phyloP scores from a whole-genome alignment of 2,797 vertebrate genomes.

The Catharus ustulatus region DNA sequence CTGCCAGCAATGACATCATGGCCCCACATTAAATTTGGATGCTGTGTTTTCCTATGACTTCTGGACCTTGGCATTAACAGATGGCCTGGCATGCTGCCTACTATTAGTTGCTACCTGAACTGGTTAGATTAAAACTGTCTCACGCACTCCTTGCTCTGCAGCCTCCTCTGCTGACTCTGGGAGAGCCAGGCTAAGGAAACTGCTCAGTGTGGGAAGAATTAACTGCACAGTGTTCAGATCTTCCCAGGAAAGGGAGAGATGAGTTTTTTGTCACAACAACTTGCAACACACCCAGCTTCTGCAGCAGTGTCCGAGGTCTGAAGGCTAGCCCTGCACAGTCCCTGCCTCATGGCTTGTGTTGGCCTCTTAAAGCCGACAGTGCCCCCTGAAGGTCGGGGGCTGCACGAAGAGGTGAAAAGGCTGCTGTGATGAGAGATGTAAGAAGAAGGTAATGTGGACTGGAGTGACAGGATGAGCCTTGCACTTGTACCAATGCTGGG shows the following conservation, averaged over 20 bases:
- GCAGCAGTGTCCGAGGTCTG: rapidly evolving
- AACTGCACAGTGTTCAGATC: neutral
- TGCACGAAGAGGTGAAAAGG: neutral
- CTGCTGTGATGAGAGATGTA: neutral
- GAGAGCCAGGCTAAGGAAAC: neutral
- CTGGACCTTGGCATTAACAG: neutral
- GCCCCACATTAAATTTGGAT: neutral
- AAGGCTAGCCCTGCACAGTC: neutral
- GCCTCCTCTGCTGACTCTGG: neutral
- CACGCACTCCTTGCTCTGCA: neutral
- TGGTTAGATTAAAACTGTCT: neutral
- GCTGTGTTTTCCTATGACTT: neutral
- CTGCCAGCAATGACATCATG: neutral
- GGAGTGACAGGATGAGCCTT: neutral
- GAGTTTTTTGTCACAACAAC: neutral
- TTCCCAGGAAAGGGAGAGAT: neutral
- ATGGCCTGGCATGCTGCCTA: rapidly evolving
- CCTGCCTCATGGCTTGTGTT: neutral
- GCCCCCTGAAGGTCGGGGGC: neutral
- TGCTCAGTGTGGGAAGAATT: neutral
- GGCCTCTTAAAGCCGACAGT: neutral
- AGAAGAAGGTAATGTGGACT: too few relatives aligned
- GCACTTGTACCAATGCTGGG: neutral
- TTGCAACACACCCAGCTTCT: neutral
- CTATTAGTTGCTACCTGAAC: neutral